Evolutionary conservation across 2,888 invertebrate species (phyloP).

Genomic region (Mongoloraphidia duomilia): DNA sequence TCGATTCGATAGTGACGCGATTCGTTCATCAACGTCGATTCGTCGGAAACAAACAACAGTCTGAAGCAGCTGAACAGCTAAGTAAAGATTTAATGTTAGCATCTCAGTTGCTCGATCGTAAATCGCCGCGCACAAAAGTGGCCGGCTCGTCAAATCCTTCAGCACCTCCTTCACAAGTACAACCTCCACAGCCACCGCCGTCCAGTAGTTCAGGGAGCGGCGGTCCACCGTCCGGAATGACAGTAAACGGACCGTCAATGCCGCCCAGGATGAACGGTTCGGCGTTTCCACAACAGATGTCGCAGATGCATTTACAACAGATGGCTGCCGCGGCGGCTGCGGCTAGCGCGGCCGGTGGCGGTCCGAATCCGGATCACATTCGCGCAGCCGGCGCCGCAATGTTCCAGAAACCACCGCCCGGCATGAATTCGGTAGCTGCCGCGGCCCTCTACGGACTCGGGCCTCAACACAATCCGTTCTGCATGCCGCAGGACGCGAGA

Average conservation of each 20-base stretch:
- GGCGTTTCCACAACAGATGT: slow-evolving; percentile 8
- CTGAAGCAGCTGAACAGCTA: slow-evolving; percentile 68
- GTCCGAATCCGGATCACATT: slow-evolving; percentile 33
- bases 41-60: slow-evolving; percentile 60
- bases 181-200: slow-evolving; percentile 29
- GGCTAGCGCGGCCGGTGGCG: slow-evolving; percentile 19
- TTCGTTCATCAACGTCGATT: slow-evolving; percentile 70
- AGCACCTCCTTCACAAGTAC: slow-evolving; percentile 30
- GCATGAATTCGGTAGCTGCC: slow-evolving; percentile 35
- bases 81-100: slow-evolving; percentile 74
- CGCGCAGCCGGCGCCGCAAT: slow-evolving; percentile 34
- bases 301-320: slow-evolving; percentile 25
- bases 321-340: slow-evolving; percentile 23
- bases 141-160: slow-evolving; percentile 40
- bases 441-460: slow-evolving; percentile 45
- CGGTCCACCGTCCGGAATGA: slow-evolving; percentile 34
- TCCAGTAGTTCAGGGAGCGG: slow-evolving; percentile 41
- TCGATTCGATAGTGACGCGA: slow-evolving; percentile 77
- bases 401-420: slow-evolving; percentile 72
- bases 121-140: slow-evolving; percentile 67
- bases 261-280: slow-evolving; percentile 21
- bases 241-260: slow-evolving; percentile 25
- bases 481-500: slow-evolving; percentile 33
- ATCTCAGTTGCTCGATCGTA: slow-evolving; percentile 66
- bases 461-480: slow-evolving; percentile 37